Evolutionary conservation across 2,113 vertebrate genomes (phyloP), one percentile per base, ranked within the genome.

Genomic region (Columba janthina): DNA sequence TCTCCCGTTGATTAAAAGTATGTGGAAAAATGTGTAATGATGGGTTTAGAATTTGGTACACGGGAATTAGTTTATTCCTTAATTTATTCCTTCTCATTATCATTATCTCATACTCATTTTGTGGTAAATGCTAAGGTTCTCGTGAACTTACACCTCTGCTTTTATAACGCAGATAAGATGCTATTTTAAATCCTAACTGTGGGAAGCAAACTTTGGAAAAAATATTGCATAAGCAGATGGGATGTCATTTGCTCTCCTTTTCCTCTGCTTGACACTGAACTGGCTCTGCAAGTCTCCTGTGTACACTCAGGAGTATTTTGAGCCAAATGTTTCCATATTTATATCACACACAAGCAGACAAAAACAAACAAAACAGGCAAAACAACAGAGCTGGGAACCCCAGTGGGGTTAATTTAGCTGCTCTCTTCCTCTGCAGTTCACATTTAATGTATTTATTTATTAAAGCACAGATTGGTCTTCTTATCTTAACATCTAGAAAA

Each of bases 281-380:
- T 65, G 71, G 51, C 74, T 90, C 71, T 90, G 71, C 64, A 76
- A 88, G 36, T 93, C 95, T 95, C 95, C 36, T 88, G 82, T 88
- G 95, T 93, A 83, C 90, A 79, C 50, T 85, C 78, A 69, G 67
- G 62, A 88, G 28, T 91, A 85, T 80, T 94, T 95, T 91, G 90
- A 94, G 95, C 85, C 78, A 91, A 97, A 91, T 76, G 11, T 79
- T 95, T 94, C 82, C 89, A n/a, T 95, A 90, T 94, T 97, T 96
- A 90, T 94, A 96, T 96, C 36, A 51, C 85, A 85, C 86, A 38
- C 65, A 95, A 91, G 85, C 81, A 89, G 93, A 96, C 90, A 1
- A 83, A 95, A 78, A 85, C 74, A 77, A 62, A 96, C 74, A 77
- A 62, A 96, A 61, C 44, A 24, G 44, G 62, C 88, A 75, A 57